phyloP scores from a whole-genome alignment of 2,113 vertebrate genomes.

The Nannospalax galili region DNA sequence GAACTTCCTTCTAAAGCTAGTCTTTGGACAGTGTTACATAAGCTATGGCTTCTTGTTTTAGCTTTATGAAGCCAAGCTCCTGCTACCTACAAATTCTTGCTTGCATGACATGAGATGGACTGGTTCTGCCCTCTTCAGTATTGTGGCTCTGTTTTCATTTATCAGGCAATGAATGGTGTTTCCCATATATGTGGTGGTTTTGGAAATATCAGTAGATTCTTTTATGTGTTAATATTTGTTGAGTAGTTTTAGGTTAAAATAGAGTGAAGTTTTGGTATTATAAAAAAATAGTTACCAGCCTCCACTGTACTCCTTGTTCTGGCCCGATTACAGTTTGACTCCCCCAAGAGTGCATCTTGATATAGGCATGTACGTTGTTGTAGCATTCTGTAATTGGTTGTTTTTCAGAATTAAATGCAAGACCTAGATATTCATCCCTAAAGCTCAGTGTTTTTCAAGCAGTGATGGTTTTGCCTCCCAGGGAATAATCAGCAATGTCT shows the following conservation, averaged over 20 bases:
- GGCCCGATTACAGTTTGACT: not conserved
- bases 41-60: not conserved
- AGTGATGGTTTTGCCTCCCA: not conserved
- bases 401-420: conserved; percentile 44
- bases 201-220: not conserved
- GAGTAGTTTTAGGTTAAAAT: not conserved
- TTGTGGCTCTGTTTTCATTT: not conserved
- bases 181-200: not conserved
- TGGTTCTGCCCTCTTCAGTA: not conserved
- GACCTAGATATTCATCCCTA: not conserved
- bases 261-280: not conserved
- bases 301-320: not conserved
- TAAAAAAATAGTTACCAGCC: not conserved
- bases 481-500: not conserved
- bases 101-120: not conserved
- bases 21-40: not conserved
- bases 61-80: not conserved
- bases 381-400: not conserved
- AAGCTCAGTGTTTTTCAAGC: not conserved
- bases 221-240: not conserved
- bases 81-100: not conserved
- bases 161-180: not conserved
- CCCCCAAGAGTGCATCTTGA: not conserved
- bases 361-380: accelerated
- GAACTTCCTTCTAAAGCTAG: not conserved